Percentiles rank a stretch among this genome's conserved stretches.
Evolutionary conservation across 2,888 invertebrate species (phyloP).

Genomic region (Invenusta paracnida): DNA sequence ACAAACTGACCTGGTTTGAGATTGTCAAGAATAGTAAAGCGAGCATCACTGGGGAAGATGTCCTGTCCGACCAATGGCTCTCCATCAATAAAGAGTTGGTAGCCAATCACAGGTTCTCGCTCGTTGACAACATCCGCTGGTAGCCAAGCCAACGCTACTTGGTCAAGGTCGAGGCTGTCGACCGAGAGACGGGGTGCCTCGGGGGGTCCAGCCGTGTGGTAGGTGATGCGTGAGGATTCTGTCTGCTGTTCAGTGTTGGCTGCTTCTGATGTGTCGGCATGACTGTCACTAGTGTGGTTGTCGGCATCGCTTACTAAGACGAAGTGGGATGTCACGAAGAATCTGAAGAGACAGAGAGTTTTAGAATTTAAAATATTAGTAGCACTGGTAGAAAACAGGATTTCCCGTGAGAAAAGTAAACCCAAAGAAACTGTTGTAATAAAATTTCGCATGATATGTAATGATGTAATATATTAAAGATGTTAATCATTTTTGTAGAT

Average conservation of each 20-base stretch:
- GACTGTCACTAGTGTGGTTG: neutral
- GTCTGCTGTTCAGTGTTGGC: conserved; percentile 38
- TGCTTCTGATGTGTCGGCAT: too few relatives aligned
- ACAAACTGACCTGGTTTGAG: conserved; percentile 52
- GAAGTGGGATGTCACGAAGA: conserved; percentile 58
- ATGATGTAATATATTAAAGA: too few relatives aligned
- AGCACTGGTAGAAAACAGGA: too few relatives aligned
- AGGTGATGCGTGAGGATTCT: conserved; percentile 55
- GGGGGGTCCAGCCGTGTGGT: conserved; percentile 57
- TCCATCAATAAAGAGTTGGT: conserved; percentile 55
- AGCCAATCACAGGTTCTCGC: conserved; percentile 53
- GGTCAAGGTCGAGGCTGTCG: conserved; percentile 52
- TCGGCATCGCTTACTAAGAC: too few relatives aligned
- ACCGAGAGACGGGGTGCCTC: conserved; percentile 52
- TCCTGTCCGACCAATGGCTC: conserved; percentile 55
- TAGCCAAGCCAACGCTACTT: conserved; percentile 56
- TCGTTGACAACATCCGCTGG: conserved; percentile 44
- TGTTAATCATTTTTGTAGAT: too few relatives aligned
- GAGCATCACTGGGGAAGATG: conserved; percentile 50
- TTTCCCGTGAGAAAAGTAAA: too few relatives aligned
- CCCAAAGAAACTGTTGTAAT: too few relatives aligned
- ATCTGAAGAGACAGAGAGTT: conserved; percentile 48
- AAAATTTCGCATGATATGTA: too few relatives aligned
- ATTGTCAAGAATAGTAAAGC: conserved; percentile 57
- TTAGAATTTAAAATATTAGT: neutral